A percentile compares a stretch with the other conserved stretches of the same genome.
Conservation (phyloP, 2,888 invertebrate genomes). For the Tenthredo livida region DNA sequence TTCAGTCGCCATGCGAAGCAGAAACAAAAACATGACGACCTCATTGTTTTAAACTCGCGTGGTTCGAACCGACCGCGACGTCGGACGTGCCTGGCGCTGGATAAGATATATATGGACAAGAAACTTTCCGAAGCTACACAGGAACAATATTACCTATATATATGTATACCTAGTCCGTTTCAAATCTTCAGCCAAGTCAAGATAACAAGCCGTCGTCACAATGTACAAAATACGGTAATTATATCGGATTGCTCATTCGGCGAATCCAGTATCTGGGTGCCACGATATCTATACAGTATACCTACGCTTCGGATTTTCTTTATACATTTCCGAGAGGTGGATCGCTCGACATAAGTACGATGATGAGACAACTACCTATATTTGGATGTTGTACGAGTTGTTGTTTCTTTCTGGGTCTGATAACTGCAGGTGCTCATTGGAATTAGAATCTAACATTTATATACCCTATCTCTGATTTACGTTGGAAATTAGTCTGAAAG, state of each 20-base stretch:
- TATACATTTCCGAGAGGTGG: background rate
- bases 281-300: background rate
- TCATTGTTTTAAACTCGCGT: constrained; percentile 67
- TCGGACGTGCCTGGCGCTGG: constrained; percentile 49
- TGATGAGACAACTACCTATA: too few relatives aligned
- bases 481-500: background rate
- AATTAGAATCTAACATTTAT: background rate
- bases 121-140: background rate
- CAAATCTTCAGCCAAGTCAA: background rate
- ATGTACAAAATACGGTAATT: background rate
- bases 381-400: too few relatives aligned
- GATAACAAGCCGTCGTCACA: background rate
- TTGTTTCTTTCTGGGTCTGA: too few relatives aligned
- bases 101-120: constrained; percentile 58
- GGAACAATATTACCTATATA: background rate
- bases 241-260: background rate
- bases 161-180: constrained; percentile 13
- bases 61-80: constrained; percentile 42
- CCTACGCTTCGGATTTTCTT: background rate
- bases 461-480: background rate
- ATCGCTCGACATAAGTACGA: too few relatives aligned
- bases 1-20: constrained; percentile 72
- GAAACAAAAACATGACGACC: constrained; percentile 73
- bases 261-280: background rate
- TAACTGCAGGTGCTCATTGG: too few relatives aligned